These are phyloP conservation scores for Sandelia bainsii DNA, from an alignment of 2,797 vertebrate species.

Conservation along the genomic window DNA sequence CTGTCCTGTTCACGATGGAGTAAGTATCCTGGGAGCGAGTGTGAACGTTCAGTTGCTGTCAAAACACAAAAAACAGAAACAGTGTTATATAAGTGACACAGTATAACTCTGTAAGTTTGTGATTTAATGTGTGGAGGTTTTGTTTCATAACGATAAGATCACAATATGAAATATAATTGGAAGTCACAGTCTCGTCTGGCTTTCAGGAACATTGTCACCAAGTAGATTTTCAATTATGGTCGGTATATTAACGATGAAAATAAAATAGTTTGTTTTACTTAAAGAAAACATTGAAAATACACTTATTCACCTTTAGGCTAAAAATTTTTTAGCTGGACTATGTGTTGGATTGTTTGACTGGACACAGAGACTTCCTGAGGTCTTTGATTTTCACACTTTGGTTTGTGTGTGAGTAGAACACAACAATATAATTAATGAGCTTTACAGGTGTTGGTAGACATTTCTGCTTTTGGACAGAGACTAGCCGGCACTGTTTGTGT, in stretches of 20 bases:
- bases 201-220: not conserved
- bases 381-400: too few species aligned
- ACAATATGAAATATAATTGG: not conserved
- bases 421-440: too few species aligned
- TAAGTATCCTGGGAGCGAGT: slow-evolving; percentile 42
- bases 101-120: not conserved
- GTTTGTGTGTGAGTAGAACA: too few species aligned
- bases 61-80: slow-evolving; percentile 28
- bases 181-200: too few species aligned
- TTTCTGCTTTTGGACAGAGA: too few species aligned
- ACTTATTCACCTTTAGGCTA: too few species aligned
- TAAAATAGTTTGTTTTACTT: not conserved
- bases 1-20: slow-evolving; percentile 38
- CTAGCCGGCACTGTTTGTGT: too few species aligned
- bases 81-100: not conserved
- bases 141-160: not conserved
- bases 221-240: not conserved
- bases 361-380: too few species aligned
- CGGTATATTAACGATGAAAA: not conserved
- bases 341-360: too few species aligned
- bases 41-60: slow-evolving; percentile 30
- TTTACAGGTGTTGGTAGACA: too few species aligned
- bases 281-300: not conserved
- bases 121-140: not conserved
- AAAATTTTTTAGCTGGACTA: too few species aligned